These are phyloP conservation scores for Festucalex cinctus DNA, from an alignment of 2,113 vertebrate species.

Conservation along the genomic window DNA sequence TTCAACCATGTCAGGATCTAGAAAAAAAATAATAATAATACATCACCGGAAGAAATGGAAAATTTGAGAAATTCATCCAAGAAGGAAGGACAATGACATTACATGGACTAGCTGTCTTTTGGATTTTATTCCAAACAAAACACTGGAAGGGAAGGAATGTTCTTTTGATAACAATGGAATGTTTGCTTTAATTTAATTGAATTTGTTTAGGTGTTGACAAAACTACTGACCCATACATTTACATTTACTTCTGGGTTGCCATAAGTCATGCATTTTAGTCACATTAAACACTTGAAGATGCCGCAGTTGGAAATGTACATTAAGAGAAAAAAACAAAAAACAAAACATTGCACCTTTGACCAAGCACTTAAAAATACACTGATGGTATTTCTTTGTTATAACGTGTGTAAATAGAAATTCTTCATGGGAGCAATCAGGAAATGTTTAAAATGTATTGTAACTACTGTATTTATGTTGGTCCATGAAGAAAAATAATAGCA, in stretches of 20 bases:
- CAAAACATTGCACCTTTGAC: constrained; percentile 22
- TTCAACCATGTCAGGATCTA: constrained; percentile 28
- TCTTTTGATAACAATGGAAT: constrained; percentile 61
- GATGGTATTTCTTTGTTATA: constrained; percentile 37
- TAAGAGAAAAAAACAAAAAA: constrained; percentile 19
- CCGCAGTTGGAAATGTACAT: constrained; percentile 30
- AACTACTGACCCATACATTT: constrained; percentile 68
- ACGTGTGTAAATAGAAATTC: constrained; percentile 61
- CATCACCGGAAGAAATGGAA: constrained; percentile 10
- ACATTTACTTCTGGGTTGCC: constrained; percentile 51
- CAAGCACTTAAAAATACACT: constrained; percentile 56
- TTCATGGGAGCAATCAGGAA: constrained; percentile 51
- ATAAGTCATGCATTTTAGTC: constrained; percentile 40
- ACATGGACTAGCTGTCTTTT: constrained; percentile 23
- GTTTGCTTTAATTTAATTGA: constrained; percentile 67
- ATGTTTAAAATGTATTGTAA: constrained; percentile 55
- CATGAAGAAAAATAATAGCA: constrained; percentile 38
- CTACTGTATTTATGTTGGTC: constrained; percentile 60
- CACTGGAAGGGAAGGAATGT: constrained; percentile 55
- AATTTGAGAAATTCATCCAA: constrained; percentile 8
- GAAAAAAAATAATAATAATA: constrained; percentile 25
- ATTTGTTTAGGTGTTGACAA: constrained; percentile 56
- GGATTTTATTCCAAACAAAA: constrained; percentile 41
- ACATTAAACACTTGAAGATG: constrained; percentile 33
- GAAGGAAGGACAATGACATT: constrained; percentile 23